phyloP scores from a whole-genome alignment of 1,140 invertebrate genomes.

The Acyrthosiphon pisum region DNA sequence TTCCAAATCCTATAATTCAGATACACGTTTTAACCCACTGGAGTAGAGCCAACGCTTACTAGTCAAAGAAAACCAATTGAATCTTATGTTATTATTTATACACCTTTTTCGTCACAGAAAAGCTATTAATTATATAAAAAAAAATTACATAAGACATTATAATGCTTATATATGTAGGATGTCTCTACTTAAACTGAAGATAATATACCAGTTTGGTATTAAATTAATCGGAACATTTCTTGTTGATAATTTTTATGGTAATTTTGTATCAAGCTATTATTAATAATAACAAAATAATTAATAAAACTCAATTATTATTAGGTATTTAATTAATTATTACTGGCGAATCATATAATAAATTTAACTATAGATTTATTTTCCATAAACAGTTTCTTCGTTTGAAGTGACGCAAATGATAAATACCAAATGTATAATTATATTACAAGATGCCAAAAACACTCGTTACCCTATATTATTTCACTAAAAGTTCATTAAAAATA shows the following conservation, averaged over 20 bases:
- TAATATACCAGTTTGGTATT: not conserved
- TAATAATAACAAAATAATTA: not conserved
- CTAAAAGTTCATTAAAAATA: constrained; percentile 26
- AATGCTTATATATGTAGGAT: not conserved
- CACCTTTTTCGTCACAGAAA: not conserved
- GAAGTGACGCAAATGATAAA: not conserved
- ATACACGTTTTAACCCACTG: not conserved
- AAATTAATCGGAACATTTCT: not conserved
- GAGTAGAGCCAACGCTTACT: not conserved
- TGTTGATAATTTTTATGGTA: not conserved
- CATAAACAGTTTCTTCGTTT: not conserved
- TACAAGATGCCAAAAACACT: constrained; percentile 24
- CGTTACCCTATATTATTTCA: not conserved
- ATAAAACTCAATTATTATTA: not conserved
- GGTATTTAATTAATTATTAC: not conserved
- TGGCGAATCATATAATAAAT: not conserved
- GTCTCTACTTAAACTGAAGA: not conserved
- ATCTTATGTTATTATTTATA: not conserved
- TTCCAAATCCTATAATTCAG: not conserved
- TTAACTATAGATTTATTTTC: not conserved
- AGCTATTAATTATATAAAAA: not conserved
- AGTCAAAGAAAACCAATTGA: constrained; percentile 8
- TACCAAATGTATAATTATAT: not conserved
- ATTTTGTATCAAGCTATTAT: not conserved
- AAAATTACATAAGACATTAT: not conserved